Evolutionary conservation across 2,797 vertebrate genomes (phyloP).

Genomic region (Tamandua tetradactyla): DNA sequence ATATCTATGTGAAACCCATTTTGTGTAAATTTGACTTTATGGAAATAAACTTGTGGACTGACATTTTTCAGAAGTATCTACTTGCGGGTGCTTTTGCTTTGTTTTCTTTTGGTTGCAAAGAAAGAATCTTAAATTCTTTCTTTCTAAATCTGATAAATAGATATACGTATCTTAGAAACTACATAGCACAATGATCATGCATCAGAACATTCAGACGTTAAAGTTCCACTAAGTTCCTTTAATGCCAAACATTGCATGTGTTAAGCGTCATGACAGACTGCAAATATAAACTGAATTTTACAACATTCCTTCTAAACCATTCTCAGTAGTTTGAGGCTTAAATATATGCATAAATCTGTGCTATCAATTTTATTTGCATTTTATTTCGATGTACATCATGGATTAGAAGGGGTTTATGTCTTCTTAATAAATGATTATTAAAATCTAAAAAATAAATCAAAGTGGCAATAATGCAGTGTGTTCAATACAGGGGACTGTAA

Average conservation of each 20-base stretch:
- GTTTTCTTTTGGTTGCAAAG: neutral
- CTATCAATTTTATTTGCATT: neutral
- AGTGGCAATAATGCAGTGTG: no score
- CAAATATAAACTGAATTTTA: no score
- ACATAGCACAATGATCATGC: neutral
- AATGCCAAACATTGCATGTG: neutral
- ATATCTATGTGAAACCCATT: neutral
- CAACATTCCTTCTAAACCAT: neutral
- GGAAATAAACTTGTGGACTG: neutral
- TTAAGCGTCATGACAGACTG: neutral
- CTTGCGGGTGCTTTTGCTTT: no score
- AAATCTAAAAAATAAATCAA: no score
- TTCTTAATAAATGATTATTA: neutral
- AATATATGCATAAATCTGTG: neutral
- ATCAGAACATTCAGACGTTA: neutral
- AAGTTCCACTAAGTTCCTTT: neutral
- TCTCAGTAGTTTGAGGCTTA: neutral
- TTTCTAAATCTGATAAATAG: neutral
- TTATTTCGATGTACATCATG: neutral
- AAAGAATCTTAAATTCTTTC: neutral
- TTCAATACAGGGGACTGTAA: no score
- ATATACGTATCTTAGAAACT: neutral
- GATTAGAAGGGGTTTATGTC: neutral
- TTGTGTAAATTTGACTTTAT: neutral
- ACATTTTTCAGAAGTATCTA: neutral